A percentile compares a stretch with the other conserved stretches of the same genome.
Evolutionary conservation across 2,888 invertebrate genomes (phyloP).

Genomic region (Troglohyphantes excavatus): DNA sequence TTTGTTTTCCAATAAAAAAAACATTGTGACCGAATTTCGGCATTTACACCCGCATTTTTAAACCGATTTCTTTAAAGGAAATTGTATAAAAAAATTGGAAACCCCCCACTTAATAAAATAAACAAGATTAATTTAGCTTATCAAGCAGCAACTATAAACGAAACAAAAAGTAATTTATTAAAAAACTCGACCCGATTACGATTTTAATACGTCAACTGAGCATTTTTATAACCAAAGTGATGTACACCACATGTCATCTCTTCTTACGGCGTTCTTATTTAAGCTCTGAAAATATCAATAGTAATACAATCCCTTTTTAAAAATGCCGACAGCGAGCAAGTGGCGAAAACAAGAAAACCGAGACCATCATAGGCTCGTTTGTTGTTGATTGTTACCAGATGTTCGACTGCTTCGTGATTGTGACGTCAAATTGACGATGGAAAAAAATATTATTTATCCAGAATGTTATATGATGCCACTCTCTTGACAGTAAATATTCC

Average conservation of each 20-base stretch:
- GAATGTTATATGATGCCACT: conserved; percentile 66
- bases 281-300: conserved; percentile 32
- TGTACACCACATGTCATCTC: conserved; percentile 2
- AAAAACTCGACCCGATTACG: neutral
- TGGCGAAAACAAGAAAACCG: conserved; percentile 75
- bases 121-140: no score
- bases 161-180: no score
- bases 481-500: neutral
- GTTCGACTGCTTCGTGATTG: conserved; percentile 25
- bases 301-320: conserved; percentile 47
- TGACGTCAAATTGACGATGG: conserved; percentile 42
- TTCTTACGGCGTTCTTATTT: neutral
- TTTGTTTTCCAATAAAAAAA: no score
- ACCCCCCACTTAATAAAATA: no score
- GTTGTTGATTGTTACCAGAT: conserved; percentile 76
- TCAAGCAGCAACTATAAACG: neutral
- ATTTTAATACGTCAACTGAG: neutral
- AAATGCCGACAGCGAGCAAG: conserved; percentile 36
- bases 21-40: no score
- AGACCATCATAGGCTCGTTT: conserved; percentile 65
- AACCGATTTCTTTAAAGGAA: no score
- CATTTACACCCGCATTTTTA: no score
- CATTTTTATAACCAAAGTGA: neutral
- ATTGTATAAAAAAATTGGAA: no score
- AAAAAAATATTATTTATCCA: conserved; percentile 43